Conservation (phyloP, 2,797 vertebrate species). For the Megalops cyprinoides region DNA sequence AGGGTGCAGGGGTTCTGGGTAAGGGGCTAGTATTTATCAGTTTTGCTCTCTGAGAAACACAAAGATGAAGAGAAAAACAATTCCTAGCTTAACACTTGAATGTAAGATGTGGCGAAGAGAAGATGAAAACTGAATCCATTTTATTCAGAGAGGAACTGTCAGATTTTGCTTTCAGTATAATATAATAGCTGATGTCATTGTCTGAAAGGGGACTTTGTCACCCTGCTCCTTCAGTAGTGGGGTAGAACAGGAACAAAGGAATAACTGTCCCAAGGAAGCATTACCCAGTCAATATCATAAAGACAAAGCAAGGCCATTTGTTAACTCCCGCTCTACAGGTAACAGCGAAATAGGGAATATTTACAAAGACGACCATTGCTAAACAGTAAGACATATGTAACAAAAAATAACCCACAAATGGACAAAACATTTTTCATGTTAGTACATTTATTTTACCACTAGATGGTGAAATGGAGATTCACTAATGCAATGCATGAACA, state of each 20-base stretch:
- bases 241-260: too few relatives aligned
- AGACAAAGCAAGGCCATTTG: background rate
- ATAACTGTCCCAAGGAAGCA: too few relatives aligned
- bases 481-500: too few relatives aligned
- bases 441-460: too few relatives aligned
- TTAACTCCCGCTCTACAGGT: background rate
- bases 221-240: background rate
- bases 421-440: too few relatives aligned
- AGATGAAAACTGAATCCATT: background rate
- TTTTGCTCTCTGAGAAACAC: background rate
- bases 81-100: too few relatives aligned
- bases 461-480: too few relatives aligned
- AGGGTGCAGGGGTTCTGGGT: constrained; percentile 91
- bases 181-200: background rate
- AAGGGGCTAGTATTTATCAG: constrained; percentile 47
- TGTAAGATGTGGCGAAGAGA: background rate
- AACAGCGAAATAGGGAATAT: background rate
- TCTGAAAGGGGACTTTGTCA: background rate
- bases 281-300: background rate
- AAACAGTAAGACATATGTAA: too few relatives aligned
- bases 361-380: background rate
- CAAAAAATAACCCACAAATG: too few relatives aligned
- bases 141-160: background rate
- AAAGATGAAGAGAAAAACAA: background rate
- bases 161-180: background rate